phyloP scores from a whole-genome alignment of 2,888 invertebrate species.

The Megalurothrips usitatus region DNA sequence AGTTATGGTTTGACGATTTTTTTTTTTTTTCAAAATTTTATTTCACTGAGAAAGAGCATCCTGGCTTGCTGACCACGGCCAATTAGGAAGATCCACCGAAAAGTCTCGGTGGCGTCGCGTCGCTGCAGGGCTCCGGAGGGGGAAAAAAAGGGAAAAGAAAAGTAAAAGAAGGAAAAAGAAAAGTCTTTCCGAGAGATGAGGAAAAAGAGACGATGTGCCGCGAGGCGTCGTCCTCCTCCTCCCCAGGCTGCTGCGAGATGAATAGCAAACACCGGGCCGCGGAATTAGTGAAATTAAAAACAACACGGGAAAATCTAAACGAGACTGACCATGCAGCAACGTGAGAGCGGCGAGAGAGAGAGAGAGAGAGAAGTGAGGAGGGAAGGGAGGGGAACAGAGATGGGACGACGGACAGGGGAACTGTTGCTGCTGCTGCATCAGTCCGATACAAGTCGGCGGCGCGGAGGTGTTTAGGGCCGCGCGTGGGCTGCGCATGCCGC shows the following conservation, averaged over 20 bases:
- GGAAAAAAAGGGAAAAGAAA: not conserved
- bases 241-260: not conserved
- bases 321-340: not conserved
- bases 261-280: conserved; percentile 7
- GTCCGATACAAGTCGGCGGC: too few species aligned
- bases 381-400: not conserved
- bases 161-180: not conserved
- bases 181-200: not conserved
- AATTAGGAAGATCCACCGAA: not conserved
- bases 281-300: conserved; percentile 15
- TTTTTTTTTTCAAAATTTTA: not conserved
- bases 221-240: too few species aligned
- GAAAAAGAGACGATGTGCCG: not conserved
- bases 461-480: too few species aligned
- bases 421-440: not conserved
- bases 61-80: not conserved
- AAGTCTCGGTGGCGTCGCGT: not conserved
- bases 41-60: not conserved
- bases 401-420: not conserved
- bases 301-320: not conserved
- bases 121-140: not conserved
- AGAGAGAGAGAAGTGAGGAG: not conserved
- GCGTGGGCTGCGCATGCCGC: too few species aligned
- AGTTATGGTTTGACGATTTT: too few species aligned
- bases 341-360: not conserved